A percentile compares a stretch with the other conserved stretches of the same genome.
phyloP scores from a whole-genome alignment of 1,140 invertebrate genomes.

The Achatina immaculata region DNA sequence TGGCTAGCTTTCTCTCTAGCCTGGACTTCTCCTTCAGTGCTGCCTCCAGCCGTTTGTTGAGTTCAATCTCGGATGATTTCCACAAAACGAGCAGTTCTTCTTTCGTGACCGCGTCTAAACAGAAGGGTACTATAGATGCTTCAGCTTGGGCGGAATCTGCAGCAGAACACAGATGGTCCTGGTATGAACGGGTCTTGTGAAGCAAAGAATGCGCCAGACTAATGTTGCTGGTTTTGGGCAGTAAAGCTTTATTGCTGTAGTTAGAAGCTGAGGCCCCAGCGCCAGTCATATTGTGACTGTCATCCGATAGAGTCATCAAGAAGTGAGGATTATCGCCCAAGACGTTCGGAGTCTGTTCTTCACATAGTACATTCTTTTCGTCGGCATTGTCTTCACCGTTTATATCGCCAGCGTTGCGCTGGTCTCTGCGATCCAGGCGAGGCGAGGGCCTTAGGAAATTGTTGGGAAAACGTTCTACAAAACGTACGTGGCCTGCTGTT shows the following conservation, averaged over 20 bases:
- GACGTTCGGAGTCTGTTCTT: neutral
- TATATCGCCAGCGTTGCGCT: neutral
- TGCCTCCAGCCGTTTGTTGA: constrained; percentile 77
- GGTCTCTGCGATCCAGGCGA: neutral
- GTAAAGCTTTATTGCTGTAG: constrained; percentile 36
- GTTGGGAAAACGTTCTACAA: neutral
- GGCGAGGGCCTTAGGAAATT: neutral
- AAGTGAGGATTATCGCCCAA: constrained; percentile 13
- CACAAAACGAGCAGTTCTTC: constrained; percentile 80
- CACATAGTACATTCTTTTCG: neutral
- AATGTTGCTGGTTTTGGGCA: constrained; percentile 44
- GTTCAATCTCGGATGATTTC: constrained; percentile 80
- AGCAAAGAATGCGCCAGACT: constrained; percentile 36
- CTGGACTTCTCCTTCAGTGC: constrained; percentile 78
- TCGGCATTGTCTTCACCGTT: neutral
- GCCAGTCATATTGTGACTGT: constrained; percentile 29
- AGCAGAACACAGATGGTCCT: constrained; percentile 47
- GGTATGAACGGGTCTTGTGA: constrained; percentile 45
- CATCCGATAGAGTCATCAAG: constrained; percentile 34
- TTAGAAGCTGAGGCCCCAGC: neutral
- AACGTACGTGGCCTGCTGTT: neutral
- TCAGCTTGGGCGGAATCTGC: constrained; percentile 24
- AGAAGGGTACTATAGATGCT: constrained; percentile 41
- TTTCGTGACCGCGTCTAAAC: constrained; percentile 74
- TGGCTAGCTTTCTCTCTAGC: constrained; percentile 67